Conservation (phyloP, 92 coral and sea anemone genomes). For the Paramuricea clavata region DNA sequence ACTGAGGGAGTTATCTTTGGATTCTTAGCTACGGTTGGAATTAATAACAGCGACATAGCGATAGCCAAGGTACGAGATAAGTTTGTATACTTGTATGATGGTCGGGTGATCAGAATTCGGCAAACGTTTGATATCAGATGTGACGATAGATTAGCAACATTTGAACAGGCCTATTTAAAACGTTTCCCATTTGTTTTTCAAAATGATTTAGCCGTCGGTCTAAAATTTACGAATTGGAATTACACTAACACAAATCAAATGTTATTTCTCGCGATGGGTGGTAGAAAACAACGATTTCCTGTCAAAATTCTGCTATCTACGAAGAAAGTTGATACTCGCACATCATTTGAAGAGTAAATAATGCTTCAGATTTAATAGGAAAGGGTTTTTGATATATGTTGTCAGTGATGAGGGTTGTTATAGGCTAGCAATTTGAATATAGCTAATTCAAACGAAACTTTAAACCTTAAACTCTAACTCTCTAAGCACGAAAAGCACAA, state of each 20-base stretch:
- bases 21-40: conserved; percentile 10
- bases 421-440: not conserved
- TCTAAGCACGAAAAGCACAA: no score
- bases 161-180: not conserved
- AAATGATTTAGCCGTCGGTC: conserved; percentile 6
- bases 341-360: conserved; percentile 13
- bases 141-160: conserved; percentile 50
- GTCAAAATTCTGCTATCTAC: conserved; percentile 39
- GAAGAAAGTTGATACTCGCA: conserved; percentile 32
- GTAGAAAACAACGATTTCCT: conserved; percentile 36
- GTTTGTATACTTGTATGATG: not conserved
- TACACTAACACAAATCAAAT: conserved; percentile 42
- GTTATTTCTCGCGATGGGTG: conserved; percentile 52
- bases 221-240: not conserved
- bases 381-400: not conserved
- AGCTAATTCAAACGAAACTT: no score
- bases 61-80: conserved; percentile 14
- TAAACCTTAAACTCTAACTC: no score
- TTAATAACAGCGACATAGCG: not conserved
- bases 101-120: conserved; percentile 18
- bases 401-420: no score
- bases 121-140: conserved; percentile 35
- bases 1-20: not conserved
- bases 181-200: conserved; percentile 25
- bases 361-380: not conserved